Base-by-base conservation (phyloP, 2,888 invertebrate genomes). In the Eugnorisma glareosa region DNA sequence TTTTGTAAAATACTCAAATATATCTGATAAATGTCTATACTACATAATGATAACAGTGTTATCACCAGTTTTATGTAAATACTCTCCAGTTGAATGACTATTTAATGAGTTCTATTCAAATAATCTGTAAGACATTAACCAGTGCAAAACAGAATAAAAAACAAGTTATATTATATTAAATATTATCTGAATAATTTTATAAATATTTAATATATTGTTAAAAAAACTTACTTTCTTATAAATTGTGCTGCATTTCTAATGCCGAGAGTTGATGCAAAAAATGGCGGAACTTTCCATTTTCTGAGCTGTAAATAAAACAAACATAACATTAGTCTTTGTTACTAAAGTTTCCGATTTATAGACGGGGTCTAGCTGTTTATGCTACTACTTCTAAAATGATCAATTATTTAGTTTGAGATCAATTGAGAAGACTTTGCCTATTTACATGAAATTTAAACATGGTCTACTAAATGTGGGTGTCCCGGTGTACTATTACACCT, bases 231-330 rank as follows among this genome's bases (percentile, higher is more conserved):
- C 96, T 96, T 96, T 89, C 95, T 95, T 24, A 95, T 92, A 89
- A 96, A 96, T 83, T 96, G 96, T 24, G 96, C 93, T 4, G 94
- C 94, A 88, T 95, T 96, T 83, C 94, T 94, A 78, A 96, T 96
- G 45, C 96, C 96, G 63, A 96, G 92, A 8, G 95, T 94, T 15
- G 96, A 95, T 59, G 96, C 96, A 92, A 96, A 96, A 94, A 96
- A 96, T 86, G 96, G 96, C 37, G 96, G 96, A 40, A 97, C 94
- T 86, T 96, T 96, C 96, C 96, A 97, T 93, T 96, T 97, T 90
- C 96, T 94, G 85, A 96, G 91, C 96, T 96, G 93, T 57, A 79
- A 59, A 43, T 15, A 59, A 69, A 75, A 71, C 8, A n/a, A 43
- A 43, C 1, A 45, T 51, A n/a, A 4, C 24, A 10, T 51, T 4